Percentiles rank a stretch among this genome's conserved stretches.
Conservation (phyloP, 2,888 invertebrate genomes). For the Polymixis lichenea region DNA sequence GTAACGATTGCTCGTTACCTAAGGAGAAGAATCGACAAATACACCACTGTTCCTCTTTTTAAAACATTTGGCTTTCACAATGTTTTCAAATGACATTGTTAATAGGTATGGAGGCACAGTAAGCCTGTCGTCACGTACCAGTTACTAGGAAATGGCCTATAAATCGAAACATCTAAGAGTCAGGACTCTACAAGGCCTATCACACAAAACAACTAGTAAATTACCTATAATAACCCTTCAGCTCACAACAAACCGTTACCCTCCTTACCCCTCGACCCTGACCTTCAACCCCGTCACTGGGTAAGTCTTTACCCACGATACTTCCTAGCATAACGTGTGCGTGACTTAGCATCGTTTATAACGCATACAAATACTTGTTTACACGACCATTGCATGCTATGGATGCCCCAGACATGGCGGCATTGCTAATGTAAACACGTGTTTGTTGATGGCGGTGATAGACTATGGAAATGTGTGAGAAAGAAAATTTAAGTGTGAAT, state of each 20-base stretch:
- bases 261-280: constrained; percentile 24
- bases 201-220: neutral
- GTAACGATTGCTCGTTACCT: too few species aligned
- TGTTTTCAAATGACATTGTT: too few species aligned
- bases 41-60: too few species aligned
- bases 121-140: neutral
- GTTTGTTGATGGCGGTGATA: constrained; percentile 7
- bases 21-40: too few species aligned
- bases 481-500: neutral
- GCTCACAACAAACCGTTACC: constrained; percentile 20
- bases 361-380: constrained; percentile 40
- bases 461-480: neutral
- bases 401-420: constrained; percentile 29
- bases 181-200: too few species aligned
- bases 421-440: constrained; percentile 10
- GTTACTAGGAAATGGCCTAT: neutral
- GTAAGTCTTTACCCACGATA: constrained; percentile 24
- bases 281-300: constrained; percentile 34
- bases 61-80: too few species aligned
- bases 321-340: constrained; percentile 28
- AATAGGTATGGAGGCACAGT: too few species aligned
- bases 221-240: constrained; percentile 11
- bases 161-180: neutral
- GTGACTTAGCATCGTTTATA: constrained; percentile 50
- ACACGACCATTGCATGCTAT: constrained; percentile 47